Conservation (phyloP, 1,140 invertebrate species). For the Macrostomum lignano region DNA sequence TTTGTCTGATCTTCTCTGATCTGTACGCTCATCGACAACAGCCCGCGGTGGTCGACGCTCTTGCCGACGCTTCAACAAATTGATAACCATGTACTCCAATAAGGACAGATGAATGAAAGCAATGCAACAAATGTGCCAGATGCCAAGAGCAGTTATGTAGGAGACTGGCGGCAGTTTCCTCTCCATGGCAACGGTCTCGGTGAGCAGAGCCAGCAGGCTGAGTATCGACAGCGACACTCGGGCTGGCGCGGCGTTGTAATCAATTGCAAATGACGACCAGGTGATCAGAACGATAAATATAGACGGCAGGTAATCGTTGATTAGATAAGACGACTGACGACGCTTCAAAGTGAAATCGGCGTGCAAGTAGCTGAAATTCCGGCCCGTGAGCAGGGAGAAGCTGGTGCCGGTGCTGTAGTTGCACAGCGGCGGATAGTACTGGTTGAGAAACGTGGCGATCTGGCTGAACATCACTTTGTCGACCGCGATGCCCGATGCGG, state of each 20-base stretch:
- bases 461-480: too few species aligned
- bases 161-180: slow-evolving; percentile 28
- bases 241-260: slow-evolving; percentile 9
- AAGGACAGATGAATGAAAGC: slow-evolving; percentile 52
- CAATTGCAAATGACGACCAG: slow-evolving; percentile 37
- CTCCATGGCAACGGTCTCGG: slow-evolving; percentile 14
- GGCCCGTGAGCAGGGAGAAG: background rate
- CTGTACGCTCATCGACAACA: too few species aligned
- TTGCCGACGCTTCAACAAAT: slow-evolving; percentile 8
- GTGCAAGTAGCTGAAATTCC: slow-evolving; percentile 24
- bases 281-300: slow-evolving; percentile 52
- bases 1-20: too few species aligned
- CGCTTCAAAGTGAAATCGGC: slow-evolving; percentile 49
- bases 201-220: slow-evolving; percentile 13
- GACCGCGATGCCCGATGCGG: too few species aligned
- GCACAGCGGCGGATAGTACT: too few species aligned
- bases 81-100: slow-evolving; percentile 50
- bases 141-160: slow-evolving; percentile 42
- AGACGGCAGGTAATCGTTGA: slow-evolving; percentile 57
- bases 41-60: too few species aligned
- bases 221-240: slow-evolving; percentile 18
- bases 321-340: slow-evolving; percentile 52
- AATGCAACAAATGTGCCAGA: slow-evolving; percentile 61
- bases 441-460: too few species aligned
- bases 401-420: too few species aligned